These are phyloP conservation scores for Muschampia plurimacula DNA, from an alignment of 2,888 invertebrate genomes.

Conservation along the genomic window DNA sequence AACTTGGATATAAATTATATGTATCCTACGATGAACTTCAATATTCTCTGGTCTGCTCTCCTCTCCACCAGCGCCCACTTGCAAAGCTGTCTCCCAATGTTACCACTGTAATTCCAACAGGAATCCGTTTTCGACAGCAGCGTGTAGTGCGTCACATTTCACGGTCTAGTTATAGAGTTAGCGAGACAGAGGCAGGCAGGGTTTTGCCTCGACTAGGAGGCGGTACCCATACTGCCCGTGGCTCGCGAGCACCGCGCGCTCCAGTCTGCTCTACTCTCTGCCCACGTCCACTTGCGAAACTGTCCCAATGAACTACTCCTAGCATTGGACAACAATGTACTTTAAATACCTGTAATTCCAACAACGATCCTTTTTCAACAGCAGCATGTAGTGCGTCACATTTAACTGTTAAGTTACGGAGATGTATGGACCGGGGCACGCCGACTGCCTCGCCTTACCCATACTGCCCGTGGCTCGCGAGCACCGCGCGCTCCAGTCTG, in stretches of 20 bases:
- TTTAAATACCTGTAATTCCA: constrained; percentile 84
- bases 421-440: constrained; percentile 61
- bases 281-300: constrained; percentile 72
- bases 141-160: constrained; percentile 91
- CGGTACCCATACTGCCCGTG: too few species aligned
- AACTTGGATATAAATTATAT: too few species aligned
- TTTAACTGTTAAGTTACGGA: constrained; percentile 89
- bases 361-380: constrained; percentile 89
- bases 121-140: constrained; percentile 90
- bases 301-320: constrained; percentile 67
- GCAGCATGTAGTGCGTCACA: constrained; percentile 92
- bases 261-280: too few species aligned
- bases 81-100: constrained; percentile 69
- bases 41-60: too few species aligned
- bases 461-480: too few species aligned
- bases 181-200: constrained; percentile 59
- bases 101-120: constrained; percentile 87
- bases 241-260: too few species aligned
- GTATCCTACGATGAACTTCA: too few species aligned
- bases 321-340: constrained; percentile 55
- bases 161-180: constrained; percentile 88
- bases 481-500: too few species aligned
- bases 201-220: constrained; percentile 58
- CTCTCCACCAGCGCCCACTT: constrained; percentile 77
- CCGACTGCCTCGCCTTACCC: constrained; percentile 66